These are phyloP conservation scores for Leptopterna dolabrata DNA, from an alignment of 2,888 invertebrate species.

Conservation along the genomic window DNA sequence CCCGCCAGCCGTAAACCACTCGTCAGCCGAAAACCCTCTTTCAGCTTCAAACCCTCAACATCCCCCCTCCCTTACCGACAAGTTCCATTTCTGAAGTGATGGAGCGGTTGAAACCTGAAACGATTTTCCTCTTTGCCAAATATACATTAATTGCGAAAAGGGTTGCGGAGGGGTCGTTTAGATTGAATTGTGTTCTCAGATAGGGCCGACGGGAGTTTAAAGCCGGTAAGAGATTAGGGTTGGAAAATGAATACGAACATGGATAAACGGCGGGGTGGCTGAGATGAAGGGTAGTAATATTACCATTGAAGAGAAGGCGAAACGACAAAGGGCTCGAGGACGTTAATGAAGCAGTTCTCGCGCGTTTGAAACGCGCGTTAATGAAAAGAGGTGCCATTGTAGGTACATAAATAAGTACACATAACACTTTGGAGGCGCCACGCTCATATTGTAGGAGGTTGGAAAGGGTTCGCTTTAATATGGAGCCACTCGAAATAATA, in stretches of 20 bases:
- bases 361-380: not conserved
- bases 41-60: not conserved
- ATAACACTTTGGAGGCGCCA: not conserved
- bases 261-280: not conserved
- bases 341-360: slow-evolving; percentile 36
- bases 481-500: slow-evolving; percentile 48
- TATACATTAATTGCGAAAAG: slow-evolving; percentile 42
- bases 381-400: slow-evolving; percentile 35
- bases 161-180: slow-evolving; percentile 16
- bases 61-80: not conserved
- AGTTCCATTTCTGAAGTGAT: slow-evolving; percentile 42
- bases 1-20: slow-evolving; percentile 2
- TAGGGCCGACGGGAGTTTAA: not conserved
- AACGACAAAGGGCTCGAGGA: slow-evolving; percentile 27
- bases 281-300: slow-evolving; percentile 26
- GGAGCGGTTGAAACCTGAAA: slow-evolving; percentile 38
- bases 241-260: slow-evolving; percentile 33
- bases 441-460: not conserved
- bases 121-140: slow-evolving; percentile 32
- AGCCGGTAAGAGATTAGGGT: slow-evolving; percentile 35
- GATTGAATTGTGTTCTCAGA: slow-evolving; percentile 28
- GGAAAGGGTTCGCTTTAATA: slow-evolving; percentile 40
- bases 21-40: not conserved
- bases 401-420: not conserved
- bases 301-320: slow-evolving; percentile 20